Conservation (phyloP, 2,888 invertebrate genomes). For the Phorcus lineatus region DNA sequence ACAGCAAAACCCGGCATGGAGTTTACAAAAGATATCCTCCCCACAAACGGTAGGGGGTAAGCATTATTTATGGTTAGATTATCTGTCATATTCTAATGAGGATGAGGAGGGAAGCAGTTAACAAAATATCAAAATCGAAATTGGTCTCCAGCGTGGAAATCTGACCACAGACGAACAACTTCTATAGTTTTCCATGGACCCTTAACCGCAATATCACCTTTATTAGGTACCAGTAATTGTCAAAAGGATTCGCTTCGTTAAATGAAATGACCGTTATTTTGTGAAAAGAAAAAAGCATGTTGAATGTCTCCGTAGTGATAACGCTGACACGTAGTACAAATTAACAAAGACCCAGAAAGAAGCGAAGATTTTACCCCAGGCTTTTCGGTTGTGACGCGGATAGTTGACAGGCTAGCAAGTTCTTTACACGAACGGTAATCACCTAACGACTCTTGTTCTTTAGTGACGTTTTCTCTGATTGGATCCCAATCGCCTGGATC, state of each 20-base stretch:
- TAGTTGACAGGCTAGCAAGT: neutral
- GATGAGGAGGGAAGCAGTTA: neutral
- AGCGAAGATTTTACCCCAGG: neutral
- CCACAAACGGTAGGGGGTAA: neutral
- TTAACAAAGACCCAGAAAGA: conserved; percentile 8
- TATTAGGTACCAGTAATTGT: no score
- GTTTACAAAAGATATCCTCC: conserved; percentile 1
- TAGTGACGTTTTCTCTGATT: neutral
- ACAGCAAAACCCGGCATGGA: neutral
- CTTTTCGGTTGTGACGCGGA: neutral
- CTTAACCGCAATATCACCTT: no score
- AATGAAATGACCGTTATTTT: no score
- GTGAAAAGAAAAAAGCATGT: conserved; percentile 12
- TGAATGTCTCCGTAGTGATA: conserved; percentile 21
- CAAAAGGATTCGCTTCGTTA: no score
- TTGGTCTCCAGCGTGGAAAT: conserved; percentile 8
- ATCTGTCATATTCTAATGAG: conserved; percentile 8
- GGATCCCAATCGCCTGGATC: neutral
- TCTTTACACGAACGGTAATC: conserved; percentile 22
- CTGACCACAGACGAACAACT: neutral
- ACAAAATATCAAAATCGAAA: conserved; percentile 14
- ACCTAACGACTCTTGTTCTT: conserved; percentile 21
- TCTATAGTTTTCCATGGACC: no score
- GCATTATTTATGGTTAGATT: conserved; percentile 6
- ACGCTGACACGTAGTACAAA: conserved; percentile 17